These are phyloP conservation scores for Leptinotarsa rubiginosa DNA, from an alignment of 2,888 invertebrate species.

Conservation along the genomic window DNA sequence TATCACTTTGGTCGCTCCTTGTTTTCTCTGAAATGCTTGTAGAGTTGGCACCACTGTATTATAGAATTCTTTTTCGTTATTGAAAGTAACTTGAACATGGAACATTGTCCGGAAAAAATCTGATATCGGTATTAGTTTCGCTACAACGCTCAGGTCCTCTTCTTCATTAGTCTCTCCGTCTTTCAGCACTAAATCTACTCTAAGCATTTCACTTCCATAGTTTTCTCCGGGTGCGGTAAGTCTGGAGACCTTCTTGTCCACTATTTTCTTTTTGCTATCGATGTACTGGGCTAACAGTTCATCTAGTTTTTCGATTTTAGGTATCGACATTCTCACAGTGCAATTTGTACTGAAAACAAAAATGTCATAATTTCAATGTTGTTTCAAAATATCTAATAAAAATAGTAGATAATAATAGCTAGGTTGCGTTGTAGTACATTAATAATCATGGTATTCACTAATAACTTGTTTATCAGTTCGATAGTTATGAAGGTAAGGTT, in stretches of 20 bases:
- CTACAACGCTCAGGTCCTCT: constrained; percentile 59
- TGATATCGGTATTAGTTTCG: constrained; percentile 39
- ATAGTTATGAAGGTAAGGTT: too few species aligned
- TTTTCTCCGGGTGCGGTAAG: constrained; percentile 70
- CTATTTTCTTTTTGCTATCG: constrained; percentile 18
- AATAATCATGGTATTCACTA: too few species aligned
- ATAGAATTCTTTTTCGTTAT: constrained; percentile 70
- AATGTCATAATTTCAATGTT: neutral
- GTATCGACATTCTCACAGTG: constrained; percentile 18
- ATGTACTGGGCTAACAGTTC: constrained; percentile 15
- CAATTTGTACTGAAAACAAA: neutral
- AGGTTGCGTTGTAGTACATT: neutral
- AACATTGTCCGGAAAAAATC: constrained; percentile 62
- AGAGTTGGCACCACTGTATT: constrained; percentile 66
- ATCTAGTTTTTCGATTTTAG: constrained; percentile 29
- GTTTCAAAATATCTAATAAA: neutral
- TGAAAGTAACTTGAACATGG: constrained; percentile 67
- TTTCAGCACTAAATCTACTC: constrained; percentile 47
- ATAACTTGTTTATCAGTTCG: too few species aligned
- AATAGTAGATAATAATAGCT: neutral
- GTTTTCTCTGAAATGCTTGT: constrained; percentile 64
- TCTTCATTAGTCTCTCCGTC: constrained; percentile 3
- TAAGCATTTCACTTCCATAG: constrained; percentile 70
- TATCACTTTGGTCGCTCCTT: constrained; percentile 60
- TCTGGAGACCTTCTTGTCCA: constrained; percentile 51